phyloP scores from a whole-genome alignment of 2,113 vertebrate genomes.

The Herpailurus yagouaroundi region DNA sequence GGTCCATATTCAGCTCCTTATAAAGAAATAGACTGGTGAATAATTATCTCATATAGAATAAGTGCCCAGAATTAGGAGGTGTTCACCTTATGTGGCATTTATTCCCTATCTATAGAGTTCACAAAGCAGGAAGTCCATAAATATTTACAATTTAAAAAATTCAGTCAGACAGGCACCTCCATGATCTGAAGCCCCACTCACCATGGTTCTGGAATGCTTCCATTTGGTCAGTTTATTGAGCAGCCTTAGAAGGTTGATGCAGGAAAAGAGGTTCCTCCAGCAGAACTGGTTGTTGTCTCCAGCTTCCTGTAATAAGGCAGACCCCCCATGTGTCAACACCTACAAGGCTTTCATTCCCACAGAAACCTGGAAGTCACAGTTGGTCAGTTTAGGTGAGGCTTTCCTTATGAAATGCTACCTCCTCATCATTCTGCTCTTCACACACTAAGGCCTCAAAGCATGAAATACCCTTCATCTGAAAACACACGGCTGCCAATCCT shows the following conservation, averaged over 20 bases:
- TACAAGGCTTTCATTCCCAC: not conserved
- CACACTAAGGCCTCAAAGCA: not conserved
- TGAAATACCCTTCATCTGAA: not conserved
- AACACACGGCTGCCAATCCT: not conserved
- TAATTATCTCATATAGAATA: not conserved
- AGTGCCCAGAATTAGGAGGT: not conserved
- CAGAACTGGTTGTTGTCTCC: slow-evolving; percentile 97
- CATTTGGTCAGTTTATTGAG: slow-evolving; percentile 99
- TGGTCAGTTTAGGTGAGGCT: not conserved
- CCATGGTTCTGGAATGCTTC: slow-evolving; percentile 99
- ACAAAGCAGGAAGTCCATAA: not conserved
- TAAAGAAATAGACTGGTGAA: not conserved
- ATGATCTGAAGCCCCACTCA: slow-evolving; percentile 75
- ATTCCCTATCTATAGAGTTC: not conserved
- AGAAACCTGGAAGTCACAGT: not conserved
- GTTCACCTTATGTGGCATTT: not conserved
- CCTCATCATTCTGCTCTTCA: not conserved
- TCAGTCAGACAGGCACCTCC: not conserved
- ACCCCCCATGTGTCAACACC: not conserved
- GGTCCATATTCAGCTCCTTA: not conserved
- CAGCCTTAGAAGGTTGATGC: slow-evolving; percentile 95
- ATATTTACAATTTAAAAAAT: not conserved
- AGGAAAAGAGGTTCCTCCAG: slow-evolving; percentile 98
- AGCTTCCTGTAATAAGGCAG: slow-evolving; percentile 88
- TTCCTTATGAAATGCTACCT: not conserved